phyloP scores from a whole-genome alignment of 2,888 invertebrate species.

The Elaeidobius kamerunicus region DNA sequence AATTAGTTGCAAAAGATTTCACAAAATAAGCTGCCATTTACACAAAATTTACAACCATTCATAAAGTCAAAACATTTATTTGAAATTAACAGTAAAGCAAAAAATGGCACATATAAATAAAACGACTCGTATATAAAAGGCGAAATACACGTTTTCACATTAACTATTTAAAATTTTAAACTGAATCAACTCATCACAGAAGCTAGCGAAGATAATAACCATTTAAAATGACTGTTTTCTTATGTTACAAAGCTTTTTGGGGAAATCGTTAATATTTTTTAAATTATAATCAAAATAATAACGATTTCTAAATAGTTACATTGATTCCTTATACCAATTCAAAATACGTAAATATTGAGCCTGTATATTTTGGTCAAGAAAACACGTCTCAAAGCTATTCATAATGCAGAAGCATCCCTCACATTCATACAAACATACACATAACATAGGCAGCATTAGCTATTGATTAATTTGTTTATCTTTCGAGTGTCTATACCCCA shows the following conservation, averaged over 20 bases:
- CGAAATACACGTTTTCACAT: too few species aligned
- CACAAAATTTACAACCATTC: neutral
- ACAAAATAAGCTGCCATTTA: constrained; percentile 4
- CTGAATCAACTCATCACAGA: constrained; percentile 50
- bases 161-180: constrained; percentile 9
- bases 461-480: too few species aligned
- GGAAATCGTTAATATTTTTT: constrained; percentile 7
- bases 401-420: constrained; percentile 44
- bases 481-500: too few species aligned
- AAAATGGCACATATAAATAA: neutral
- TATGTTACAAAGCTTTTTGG: constrained; percentile 13
- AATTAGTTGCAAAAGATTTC: neutral
- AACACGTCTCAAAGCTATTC: constrained; percentile 35
- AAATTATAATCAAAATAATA: neutral
- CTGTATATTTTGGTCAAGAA: constrained; percentile 5
- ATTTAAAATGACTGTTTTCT: constrained; percentile 37
- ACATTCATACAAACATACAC: constrained; percentile 38
- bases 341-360: constrained; percentile 8
- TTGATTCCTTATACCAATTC: constrained; percentile 5
- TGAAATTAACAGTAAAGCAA: neutral
- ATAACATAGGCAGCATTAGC: constrained; percentile 40
- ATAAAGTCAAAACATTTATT: neutral
- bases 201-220: constrained; percentile 44
- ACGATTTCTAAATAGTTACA: neutral
- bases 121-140: neutral